Evolutionary conservation across 1,140 invertebrate species (phyloP), one percentile per base, ranked within the genome.

Genomic region (Aporrectodea caliginosa): DNA sequence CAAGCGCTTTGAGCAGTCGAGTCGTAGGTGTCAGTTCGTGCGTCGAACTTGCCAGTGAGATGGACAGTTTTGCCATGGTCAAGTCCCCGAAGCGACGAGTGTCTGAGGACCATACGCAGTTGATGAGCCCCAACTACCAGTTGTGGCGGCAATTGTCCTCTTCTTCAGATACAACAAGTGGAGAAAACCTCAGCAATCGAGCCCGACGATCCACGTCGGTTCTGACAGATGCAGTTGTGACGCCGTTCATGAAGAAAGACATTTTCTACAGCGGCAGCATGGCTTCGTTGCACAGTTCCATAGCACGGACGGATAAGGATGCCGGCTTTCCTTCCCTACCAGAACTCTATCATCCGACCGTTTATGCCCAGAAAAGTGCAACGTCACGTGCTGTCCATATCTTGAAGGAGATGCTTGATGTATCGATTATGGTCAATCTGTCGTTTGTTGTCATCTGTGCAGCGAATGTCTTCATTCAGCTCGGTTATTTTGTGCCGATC

Each of bases 261-360:
- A 96, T 98, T 82, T 98, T 98, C 89, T 98, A 98, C 89, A 94
- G 95, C 1, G 95, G 96, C 27, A 95, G 94, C 29, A 92, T 97
- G 12, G 90, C 93, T 35, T 94, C 96, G 88, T 89, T 97, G 75
- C 94, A 93, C 0, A 30, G 34, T n/a, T 32, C 32, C 69, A 35
- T 69, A 27, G 27, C 33, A n/a, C 35, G 29, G 1, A 29, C 75
- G 35, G 75, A 27, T 16, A 16, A 58, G n/a, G 71, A 72, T 27
- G 27, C 27, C 31, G 14, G n/a, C 71, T 2, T 72, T 14, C 2
- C n/a, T 14, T 12, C 2, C 43, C 43, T 58, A 6, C 22, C 43
- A 22, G 43, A 58, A 6, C 6, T 58, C 6, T 58, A 58, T 22
- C 43, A 58, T 22, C 43, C 43, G 43, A 22, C 43, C 6, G 43